Conservation (phyloP, 2,113 vertebrate genomes). For the Polyodon spathula region DNA sequence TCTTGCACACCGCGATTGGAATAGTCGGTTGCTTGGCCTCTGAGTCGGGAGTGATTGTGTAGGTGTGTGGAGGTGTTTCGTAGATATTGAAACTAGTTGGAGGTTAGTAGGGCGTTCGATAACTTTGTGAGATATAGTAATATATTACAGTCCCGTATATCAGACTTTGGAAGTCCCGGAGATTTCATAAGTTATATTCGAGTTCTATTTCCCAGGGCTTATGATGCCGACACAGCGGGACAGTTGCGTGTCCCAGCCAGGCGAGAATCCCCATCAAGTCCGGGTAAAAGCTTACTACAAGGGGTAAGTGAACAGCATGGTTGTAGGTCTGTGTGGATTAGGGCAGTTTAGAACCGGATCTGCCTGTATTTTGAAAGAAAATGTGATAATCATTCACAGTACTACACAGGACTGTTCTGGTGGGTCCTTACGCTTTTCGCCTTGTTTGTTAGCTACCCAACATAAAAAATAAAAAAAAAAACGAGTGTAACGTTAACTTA, state of each 20-base stretch:
- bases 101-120: background rate
- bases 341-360: no score
- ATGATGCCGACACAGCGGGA: constrained; percentile 94
- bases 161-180: background rate
- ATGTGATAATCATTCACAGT: no score
- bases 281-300: constrained; percentile 86
- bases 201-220: constrained; percentile 35
- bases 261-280: constrained; percentile 70
- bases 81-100: background rate
- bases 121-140: background rate
- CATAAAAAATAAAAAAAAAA: no score
- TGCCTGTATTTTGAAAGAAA: no score
- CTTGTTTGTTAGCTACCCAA: no score
- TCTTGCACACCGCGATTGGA: constrained; percentile 44
- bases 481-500: no score
- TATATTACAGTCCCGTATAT: no score
- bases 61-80: background rate
- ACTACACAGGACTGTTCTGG: no score
- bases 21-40: constrained; percentile 47
- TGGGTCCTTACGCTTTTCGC: no score
- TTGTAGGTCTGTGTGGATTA: no score
- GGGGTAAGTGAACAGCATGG: constrained; percentile 59
- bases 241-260: constrained; percentile 78
- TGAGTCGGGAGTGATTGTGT: constrained; percentile 55
- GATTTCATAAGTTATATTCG: constrained; percentile 18